A percentile compares a stretch with the other conserved stretches of the same genome.
Conservation (phyloP, 2,797 vertebrate genomes). For the Hylomyscus alleni region DNA sequence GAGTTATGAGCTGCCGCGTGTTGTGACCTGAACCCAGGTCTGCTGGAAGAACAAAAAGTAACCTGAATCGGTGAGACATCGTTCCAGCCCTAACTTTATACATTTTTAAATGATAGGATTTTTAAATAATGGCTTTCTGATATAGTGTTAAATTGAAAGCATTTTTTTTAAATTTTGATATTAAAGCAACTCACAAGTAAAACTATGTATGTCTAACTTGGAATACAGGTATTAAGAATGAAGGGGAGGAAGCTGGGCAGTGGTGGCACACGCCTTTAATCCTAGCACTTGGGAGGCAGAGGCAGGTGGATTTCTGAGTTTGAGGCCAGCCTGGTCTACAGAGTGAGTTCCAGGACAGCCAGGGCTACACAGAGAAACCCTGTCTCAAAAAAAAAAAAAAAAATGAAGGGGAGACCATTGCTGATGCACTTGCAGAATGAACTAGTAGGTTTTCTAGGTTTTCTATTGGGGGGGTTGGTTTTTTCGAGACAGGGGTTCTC, state of each 20-base stretch:
- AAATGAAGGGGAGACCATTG: not conserved
- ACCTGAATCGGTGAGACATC: not conserved
- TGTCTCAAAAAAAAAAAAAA: too few species aligned
- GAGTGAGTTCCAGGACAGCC: too few species aligned
- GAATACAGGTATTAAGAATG: not conserved
- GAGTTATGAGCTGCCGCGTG: not conserved
- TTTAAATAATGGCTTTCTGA: not conserved
- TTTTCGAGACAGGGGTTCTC: too few species aligned
- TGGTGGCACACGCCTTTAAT: too few species aligned
- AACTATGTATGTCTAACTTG: not conserved
- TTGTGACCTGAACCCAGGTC: not conserved
- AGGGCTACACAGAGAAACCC: too few species aligned
- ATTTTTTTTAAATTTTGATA: not conserved
- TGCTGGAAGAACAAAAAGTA: not conserved
- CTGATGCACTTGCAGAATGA: not conserved
- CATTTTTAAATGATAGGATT: not conserved
- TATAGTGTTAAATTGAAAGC: not conserved
- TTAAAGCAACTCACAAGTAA: not conserved
- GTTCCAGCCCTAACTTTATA: not conserved
- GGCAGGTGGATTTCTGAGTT: too few species aligned
- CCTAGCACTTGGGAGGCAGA: too few species aligned
- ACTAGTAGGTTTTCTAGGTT: not conserved
- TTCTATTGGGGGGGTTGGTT: too few species aligned
- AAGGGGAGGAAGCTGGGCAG: too few species aligned
- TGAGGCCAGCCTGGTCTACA: too few species aligned